Evolutionary conservation across 2,113 vertebrate genomes (phyloP), one percentile per base, ranked within the genome.

Genomic region (Anarrhichthys ocellatus): DNA sequence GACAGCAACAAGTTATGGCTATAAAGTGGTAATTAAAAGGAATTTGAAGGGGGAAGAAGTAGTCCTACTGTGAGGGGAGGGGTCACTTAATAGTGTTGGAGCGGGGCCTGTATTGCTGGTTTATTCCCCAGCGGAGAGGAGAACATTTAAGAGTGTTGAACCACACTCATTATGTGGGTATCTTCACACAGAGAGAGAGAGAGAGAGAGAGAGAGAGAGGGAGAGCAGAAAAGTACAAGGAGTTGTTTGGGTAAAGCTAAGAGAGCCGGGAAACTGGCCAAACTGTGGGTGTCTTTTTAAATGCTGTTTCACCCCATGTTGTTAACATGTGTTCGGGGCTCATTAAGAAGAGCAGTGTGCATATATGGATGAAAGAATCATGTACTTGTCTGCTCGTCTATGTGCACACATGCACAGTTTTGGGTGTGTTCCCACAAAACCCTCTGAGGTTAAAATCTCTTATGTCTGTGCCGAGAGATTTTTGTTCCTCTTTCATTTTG

Each of bases 291-390:
- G 66, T 76, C 76, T 71, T 76, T 75, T 69, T 73, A 56, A 76
- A 54, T 66, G 42, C 78, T 11, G 40, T 71, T 77, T 81, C 81
- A 44, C 29, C 59, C 63, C 87, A 87, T 90, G 82, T 89, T 92
- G 83, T 77, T 67, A 84, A 83, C 91, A 83, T 85, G 38, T 92
- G 87, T 90, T 84, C 44, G n/a, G 72, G 24, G 34, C 65, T 87
- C 32, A 86, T 84, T 91, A 86, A 85, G 83, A 80, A 66, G 34
- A 71, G 13, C 54, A 67, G 71, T 58, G 62, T 75, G 65, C 72
- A 56, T 54, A 27, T 71, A 61, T 80, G 61, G 24, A 76, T 72
- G 66, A 32, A 50, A 42, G 44, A 77, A 38, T 38, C 66, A 29
- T 58, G 67, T 48, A 2, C 27, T 22, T 38, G 34, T 75, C 64